These are phyloP conservation scores for Microctonus brassicae DNA, from an alignment of 2,888 invertebrate genomes.

Conservation along the genomic window DNA sequence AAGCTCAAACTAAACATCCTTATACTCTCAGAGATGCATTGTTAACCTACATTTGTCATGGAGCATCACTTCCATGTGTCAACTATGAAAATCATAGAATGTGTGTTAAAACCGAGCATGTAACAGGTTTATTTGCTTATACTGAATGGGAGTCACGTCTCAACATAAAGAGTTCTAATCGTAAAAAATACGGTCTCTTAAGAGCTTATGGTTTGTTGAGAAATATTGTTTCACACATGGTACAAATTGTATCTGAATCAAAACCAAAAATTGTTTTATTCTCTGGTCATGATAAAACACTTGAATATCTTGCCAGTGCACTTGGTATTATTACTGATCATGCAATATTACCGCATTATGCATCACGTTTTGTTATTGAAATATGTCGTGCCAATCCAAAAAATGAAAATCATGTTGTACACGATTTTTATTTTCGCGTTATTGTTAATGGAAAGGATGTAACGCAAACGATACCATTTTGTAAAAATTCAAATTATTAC, in stretches of 20 bases:
- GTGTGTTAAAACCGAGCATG: constrained; percentile 80
- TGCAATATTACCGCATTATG: constrained; percentile 83
- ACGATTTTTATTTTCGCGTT: constrained; percentile 85
- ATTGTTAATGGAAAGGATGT: constrained; percentile 90
- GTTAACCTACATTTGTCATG: constrained; percentile 88
- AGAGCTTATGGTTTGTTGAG: constrained; percentile 87
- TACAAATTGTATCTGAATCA: constrained; percentile 83
- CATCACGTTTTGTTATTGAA: constrained; percentile 89
- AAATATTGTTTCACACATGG: constrained; percentile 85
- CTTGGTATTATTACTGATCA: constrained; percentile 78
- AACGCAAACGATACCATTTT: constrained; percentile 85
- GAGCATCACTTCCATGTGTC: constrained; percentile 83
- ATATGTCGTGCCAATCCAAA: constrained; percentile 81
- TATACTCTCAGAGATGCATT: constrained; percentile 84
- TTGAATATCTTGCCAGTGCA: constrained; percentile 86
- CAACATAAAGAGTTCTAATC: constrained; percentile 74
- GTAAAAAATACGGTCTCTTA: constrained; percentile 73
- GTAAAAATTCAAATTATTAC: constrained; percentile 75
- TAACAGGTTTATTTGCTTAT: constrained; percentile 84
- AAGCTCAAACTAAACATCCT: constrained; percentile 76
- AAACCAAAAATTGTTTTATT: constrained; percentile 83
- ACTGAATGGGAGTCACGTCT: constrained; percentile 84
- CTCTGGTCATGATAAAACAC: constrained; percentile 93
- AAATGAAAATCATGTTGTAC: constrained; percentile 73
- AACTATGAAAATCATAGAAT: constrained; percentile 67